Evolutionary conservation across 2,888 invertebrate species (phyloP).

Genomic region (Orthonevra nobilis): DNA sequence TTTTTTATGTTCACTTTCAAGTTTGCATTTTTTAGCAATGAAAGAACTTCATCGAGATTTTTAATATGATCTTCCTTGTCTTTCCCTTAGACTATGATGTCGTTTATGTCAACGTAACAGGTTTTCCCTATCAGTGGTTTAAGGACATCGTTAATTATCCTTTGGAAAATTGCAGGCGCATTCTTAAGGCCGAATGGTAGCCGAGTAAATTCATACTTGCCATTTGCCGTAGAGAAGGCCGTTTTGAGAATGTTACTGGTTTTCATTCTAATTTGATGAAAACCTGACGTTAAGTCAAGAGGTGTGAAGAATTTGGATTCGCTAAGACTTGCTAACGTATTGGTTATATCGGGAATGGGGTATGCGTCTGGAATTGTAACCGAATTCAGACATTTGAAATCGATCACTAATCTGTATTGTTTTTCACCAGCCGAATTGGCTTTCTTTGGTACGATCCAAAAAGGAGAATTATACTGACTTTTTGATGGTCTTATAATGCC

Average conservation of each 20-base stretch:
- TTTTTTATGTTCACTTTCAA: slow-evolving; percentile 13
- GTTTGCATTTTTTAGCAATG: slow-evolving; percentile 10
- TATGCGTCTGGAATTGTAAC: slow-evolving; percentile 39
- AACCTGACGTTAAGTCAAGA: too few relatives aligned
- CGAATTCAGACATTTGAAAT: slow-evolving; percentile 16
- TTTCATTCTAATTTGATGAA: too few relatives aligned
- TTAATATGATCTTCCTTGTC: slow-evolving; percentile 9
- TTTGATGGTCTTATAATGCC: too few relatives aligned
- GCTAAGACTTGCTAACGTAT: too few relatives aligned
- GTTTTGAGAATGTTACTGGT: slow-evolving; percentile 49
- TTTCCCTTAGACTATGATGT: slow-evolving; percentile 10
- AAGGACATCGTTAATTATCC: too few relatives aligned
- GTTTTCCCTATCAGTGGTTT: slow-evolving; percentile 16
- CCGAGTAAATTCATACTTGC: too few relatives aligned
- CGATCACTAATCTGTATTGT: slow-evolving; percentile 19
- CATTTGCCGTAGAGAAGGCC: slow-evolving; percentile 46
- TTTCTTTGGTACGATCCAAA: slow-evolving; percentile 25
- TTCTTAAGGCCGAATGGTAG: slow-evolving; percentile 49
- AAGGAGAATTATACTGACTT: slow-evolving; percentile 37
- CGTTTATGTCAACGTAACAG: slow-evolving; percentile 3
- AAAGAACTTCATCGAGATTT: slow-evolving; percentile 13
- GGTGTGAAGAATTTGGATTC: too few relatives aligned
- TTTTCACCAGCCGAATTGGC: slow-evolving; percentile 13
- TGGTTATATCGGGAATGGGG: too few relatives aligned
- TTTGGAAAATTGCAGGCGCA: slow-evolving; percentile 41